Base-by-base conservation (phyloP, 2,888 invertebrate species). In the Orthonevra nobilis region DNA sequence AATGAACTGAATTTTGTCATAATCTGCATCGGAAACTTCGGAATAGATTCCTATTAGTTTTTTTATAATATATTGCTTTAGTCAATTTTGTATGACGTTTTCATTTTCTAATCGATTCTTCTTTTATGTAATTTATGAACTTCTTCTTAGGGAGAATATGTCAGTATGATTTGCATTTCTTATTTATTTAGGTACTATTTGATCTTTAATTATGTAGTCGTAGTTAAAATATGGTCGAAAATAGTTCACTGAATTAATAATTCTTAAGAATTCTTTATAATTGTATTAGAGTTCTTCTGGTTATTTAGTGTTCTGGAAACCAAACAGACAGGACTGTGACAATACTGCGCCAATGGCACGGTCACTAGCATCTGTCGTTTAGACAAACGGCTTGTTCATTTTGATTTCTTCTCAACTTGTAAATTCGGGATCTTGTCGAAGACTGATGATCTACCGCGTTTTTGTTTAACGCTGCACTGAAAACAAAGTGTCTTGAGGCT, bases 241-340 rank as follows among this genome's bases (percentile, higher is more conserved):
- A 30, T 68, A 73, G 19, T 40, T 77, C 10, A 73, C 73, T 9
- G 77, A 32, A 19, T 44, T 64, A 1, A 70, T 50, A 9, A 79
- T 79, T 10, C 73, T 61, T 23, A 79, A 64, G 38, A 81, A 79
- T 56, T 79, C 69, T 28, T 79, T 70, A 26, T 81, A 60, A 1
- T 42, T 12, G 20, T 30, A 15, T 54, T 61, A 28, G 75, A 74
- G 15, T 56, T 42, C 14, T 81, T 72, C 12, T 69, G 54, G 12
- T 56, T 50, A 3, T 81, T 77, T 1, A 81, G 28, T 2, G 73
- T 81, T 44, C 74, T 54, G 2, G 74, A 70, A 10, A 63, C 58
- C 46, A 17, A 77, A 32, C 66, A 73, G 7, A 81, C 20, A 9
- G 72, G 81, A 63, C 38, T 73, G 72, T n/a, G 72, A 58, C 0